phyloP scores from a whole-genome alignment of 2,797 vertebrate genomes.

The Galago senegalensis region DNA sequence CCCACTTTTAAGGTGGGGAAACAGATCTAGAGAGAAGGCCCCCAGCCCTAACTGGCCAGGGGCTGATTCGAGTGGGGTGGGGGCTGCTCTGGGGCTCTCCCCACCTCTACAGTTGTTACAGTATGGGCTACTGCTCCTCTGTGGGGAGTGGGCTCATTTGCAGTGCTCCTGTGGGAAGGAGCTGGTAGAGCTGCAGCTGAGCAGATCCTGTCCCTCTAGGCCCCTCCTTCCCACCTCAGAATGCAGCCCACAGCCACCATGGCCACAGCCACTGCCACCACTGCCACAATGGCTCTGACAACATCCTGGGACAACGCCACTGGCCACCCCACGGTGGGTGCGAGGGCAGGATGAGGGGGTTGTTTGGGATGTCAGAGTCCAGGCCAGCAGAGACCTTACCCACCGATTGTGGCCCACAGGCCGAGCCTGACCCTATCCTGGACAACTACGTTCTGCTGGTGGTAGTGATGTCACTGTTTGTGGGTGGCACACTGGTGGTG shows the following conservation, averaged over 20 bases:
- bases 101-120: neutral
- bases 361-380: fast-evolving
- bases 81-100: neutral
- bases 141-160: neutral
- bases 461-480: constrained; percentile 95
- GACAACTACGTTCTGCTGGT: constrained; percentile 95
- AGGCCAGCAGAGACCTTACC: neutral
- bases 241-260: constrained; percentile 74
- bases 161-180: neutral
- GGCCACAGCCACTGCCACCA: constrained; percentile 46
- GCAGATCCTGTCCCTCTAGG: neutral
- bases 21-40: neutral
- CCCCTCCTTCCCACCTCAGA: neutral
- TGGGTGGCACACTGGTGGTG: constrained; percentile 94
- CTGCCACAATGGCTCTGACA: constrained; percentile 92
- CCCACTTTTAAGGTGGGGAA: neutral
- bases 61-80: neutral
- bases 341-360: neutral
- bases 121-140: neutral
- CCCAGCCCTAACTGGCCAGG: fast-evolving
- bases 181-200: neutral
- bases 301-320: constrained; percentile 96
- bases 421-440: constrained; percentile 87
- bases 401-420: constrained; percentile 65
- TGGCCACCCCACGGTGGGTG: constrained; percentile 94